Percentiles rank a stretch among this genome's conserved stretches.
These are phyloP conservation scores for Belonocnema kinseyi DNA, from an alignment of 1,140 invertebrate genomes.

Conservation along the genomic window DNA sequence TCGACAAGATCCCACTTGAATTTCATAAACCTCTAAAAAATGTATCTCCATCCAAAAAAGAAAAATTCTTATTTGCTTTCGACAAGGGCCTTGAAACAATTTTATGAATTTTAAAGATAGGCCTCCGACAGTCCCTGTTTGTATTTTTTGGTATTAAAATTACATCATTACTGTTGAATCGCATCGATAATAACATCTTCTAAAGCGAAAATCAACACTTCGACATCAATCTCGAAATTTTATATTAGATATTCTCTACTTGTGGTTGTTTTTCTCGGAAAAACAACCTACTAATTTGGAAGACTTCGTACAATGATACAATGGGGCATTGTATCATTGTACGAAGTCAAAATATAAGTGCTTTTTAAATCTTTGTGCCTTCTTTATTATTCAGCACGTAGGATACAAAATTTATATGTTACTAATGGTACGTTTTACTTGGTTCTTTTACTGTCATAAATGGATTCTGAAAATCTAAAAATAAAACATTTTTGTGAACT, in stretches of 20 bases:
- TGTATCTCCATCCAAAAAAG: constrained; percentile 26
- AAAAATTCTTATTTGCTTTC: neutral
- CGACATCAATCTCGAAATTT: neutral
- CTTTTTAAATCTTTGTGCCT: constrained; percentile 71
- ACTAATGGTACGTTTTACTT: neutral
- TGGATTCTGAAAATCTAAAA: too few relatives aligned
- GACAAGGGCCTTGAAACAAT: too few relatives aligned
- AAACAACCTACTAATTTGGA: too few relatives aligned
- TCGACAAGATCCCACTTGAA: constrained; percentile 36
- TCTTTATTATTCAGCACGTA: constrained; percentile 49
- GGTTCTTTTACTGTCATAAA: neutral
- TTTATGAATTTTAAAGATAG: too few relatives aligned
- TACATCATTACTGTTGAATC: too few relatives aligned
- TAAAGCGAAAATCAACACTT: neutral
- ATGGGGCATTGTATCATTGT: constrained; percentile 46
- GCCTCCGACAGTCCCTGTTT: neutral
- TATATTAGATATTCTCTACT: neutral
- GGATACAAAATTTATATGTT: constrained; percentile 24
- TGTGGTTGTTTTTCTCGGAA: constrained; percentile 32
- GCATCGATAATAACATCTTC: neutral
- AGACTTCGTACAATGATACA: too few relatives aligned
- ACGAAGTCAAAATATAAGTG: constrained; percentile 60
- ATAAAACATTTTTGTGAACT: too few relatives aligned
- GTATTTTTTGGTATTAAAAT: neutral
- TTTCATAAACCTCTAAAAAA: constrained; percentile 38